Conservation (phyloP, 2,113 vertebrate species). For the Oostethus manadensis region DNA sequence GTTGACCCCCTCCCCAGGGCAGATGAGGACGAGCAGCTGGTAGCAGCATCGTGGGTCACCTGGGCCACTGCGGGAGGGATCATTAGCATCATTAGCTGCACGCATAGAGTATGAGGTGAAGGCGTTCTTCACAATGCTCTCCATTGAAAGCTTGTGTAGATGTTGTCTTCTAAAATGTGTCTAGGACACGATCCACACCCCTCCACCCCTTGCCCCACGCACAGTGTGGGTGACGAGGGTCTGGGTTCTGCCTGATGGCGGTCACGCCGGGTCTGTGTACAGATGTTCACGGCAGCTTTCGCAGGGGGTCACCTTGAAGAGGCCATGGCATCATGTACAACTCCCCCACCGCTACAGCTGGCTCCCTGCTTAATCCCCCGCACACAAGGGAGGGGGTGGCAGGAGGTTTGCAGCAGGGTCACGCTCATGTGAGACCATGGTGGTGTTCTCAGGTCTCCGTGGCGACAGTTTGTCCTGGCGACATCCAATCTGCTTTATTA, state of each 20-base stretch:
- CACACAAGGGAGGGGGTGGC: conserved; percentile 1
- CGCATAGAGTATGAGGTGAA: neutral
- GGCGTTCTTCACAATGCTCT: too few species aligned
- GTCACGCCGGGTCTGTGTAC: conserved; percentile 40
- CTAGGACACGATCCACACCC: neutral
- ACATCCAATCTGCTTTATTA: neutral
- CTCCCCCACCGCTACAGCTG: conserved; percentile 36
- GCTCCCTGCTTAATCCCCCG: conserved; percentile 48
- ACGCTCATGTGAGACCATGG: neutral
- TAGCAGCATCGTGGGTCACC: conserved; percentile 50
- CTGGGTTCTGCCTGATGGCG: conserved; percentile 44
- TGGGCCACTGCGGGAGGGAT: neutral
- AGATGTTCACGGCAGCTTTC: conserved; percentile 61
- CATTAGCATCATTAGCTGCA: neutral
- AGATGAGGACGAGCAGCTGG: conserved; percentile 57
- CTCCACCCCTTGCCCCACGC: neutral
- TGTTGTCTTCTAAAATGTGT: neutral
- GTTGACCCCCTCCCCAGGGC: conserved; percentile 10
- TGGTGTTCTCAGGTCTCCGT: neutral
- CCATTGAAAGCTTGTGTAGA: neutral
- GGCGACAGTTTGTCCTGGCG: neutral
- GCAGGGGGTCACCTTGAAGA: conserved; percentile 56
- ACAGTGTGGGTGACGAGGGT: conserved; percentile 18
- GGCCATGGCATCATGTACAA: conserved; percentile 35
- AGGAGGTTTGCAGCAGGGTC: neutral